These are phyloP conservation scores for Poecile atricapillus DNA, from an alignment of 2,113 vertebrate species.

Conservation along the genomic window DNA sequence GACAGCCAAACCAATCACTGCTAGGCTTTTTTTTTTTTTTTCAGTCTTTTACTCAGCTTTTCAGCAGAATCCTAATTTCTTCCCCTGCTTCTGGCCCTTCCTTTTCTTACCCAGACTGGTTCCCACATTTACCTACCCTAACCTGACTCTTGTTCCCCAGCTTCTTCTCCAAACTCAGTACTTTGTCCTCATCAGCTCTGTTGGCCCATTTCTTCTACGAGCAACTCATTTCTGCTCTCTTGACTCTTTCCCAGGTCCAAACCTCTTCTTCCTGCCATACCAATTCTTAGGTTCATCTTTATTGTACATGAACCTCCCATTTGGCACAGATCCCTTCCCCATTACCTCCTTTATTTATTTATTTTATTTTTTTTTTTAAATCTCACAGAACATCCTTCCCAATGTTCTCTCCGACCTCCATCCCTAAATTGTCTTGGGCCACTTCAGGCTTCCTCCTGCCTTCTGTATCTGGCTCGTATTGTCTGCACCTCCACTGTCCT, in stretches of 20 bases:
- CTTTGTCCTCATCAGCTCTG: not conserved
- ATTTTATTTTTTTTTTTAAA: not conserved
- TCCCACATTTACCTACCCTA: not conserved
- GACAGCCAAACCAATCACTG: not conserved
- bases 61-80: not conserved
- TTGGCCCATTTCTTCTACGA: not conserved
- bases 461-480: not conserved
- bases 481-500: not conserved
- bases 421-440: not conserved
- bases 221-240: not conserved
- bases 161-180: not conserved
- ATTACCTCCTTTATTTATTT: not conserved
- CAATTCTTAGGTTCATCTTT: not conserved
- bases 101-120: not conserved
- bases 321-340: not conserved
- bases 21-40: not conserved
- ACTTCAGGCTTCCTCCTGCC: not conserved
- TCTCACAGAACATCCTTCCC: not conserved
- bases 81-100: not conserved
- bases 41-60: not conserved
- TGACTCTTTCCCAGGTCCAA: not conserved
- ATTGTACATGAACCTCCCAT: not conserved
- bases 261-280: not conserved
- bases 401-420: not conserved
- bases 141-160: not conserved